phyloP scores from a whole-genome alignment of 2,888 invertebrate genomes.

The Philereme vetulata region DNA sequence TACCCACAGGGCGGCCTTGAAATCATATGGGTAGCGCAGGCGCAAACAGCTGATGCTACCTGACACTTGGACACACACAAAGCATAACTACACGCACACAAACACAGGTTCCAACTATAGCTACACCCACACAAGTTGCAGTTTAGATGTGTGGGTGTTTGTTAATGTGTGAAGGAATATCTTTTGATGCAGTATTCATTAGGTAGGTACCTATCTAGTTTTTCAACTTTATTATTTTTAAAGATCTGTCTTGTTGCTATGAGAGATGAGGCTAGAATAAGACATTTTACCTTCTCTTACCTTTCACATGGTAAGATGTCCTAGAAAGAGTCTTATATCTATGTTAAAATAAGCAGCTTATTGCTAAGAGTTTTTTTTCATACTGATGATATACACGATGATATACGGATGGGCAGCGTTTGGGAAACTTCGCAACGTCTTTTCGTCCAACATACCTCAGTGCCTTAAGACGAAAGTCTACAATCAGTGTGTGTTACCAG shows the following conservation, averaged over 20 bases:
- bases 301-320: too few species aligned
- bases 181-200: constrained; percentile 27
- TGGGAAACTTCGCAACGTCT: too few species aligned
- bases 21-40: constrained; percentile 76
- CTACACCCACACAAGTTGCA: constrained; percentile 22
- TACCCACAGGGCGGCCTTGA: constrained; percentile 72
- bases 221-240: constrained; percentile 17
- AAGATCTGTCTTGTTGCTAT: constrained; percentile 7
- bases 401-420: too few species aligned
- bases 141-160: constrained; percentile 20
- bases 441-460: too few species aligned
- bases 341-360: too few species aligned
- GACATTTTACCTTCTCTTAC: background rate
- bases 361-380: too few species aligned
- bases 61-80: constrained; percentile 58
- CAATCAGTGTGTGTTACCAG: too few species aligned
- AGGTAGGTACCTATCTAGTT: constrained; percentile 27
- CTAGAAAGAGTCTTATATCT: too few species aligned
- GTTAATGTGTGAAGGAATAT: constrained; percentile 23
- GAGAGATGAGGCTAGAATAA: background rate
- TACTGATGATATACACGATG: too few species aligned
- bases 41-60: constrained; percentile 80
- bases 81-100: constrained; percentile 28
- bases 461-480: too few species aligned
- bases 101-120: background rate